Evolutionary conservation across 2,888 invertebrate species (phyloP), one percentile per base, ranked within the genome.

Genomic region (Eucera pruinosa): DNA sequence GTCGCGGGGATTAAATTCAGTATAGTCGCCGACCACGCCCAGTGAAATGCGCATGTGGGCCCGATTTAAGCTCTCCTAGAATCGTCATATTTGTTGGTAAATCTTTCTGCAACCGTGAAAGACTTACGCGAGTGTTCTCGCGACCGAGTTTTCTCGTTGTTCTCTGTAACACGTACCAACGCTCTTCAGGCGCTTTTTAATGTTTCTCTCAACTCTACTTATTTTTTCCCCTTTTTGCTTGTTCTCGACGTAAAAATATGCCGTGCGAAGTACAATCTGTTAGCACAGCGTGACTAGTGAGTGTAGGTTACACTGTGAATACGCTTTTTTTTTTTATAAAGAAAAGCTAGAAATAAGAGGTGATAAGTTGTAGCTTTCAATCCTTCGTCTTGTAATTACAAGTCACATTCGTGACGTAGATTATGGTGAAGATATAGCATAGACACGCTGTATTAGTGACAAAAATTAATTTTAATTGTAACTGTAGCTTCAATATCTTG

Each of bases 1-100:
- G 79, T 75, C 68, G 64, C 60, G 57, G 64, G 67, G 80, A 71
- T 79, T 80, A 78, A 80, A 79, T 78, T 71, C 71, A 36, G 70
- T 62, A 75, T 64, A 52, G 57, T 33, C 52, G 65, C 7, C 75
- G 79, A 54, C 80, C 80, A 81, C 80, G 80, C 80, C 80, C 80
- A 81, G 72, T 68, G 74, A 81, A 81, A 81, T 58, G 79, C 80
- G 80, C 80, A 78, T 78, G 79, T 80, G 70, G 64, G 36, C 70
- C 43, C 70, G 75, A 67, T 79, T 80, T 80, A 75, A 76, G 64
- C 54, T 54, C 78, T 58, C 39, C 48, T 71, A 65, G 75, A 55
- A 57, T 71, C 75, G 70, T 75, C 70, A 62, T 70, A 68, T 67
- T 48, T 60, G 33, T 39, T 50, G 18, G 57, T 18, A 23, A 60